Base-by-base conservation (phyloP, 2,113 vertebrate species). In the Varanus salvator region DNA sequence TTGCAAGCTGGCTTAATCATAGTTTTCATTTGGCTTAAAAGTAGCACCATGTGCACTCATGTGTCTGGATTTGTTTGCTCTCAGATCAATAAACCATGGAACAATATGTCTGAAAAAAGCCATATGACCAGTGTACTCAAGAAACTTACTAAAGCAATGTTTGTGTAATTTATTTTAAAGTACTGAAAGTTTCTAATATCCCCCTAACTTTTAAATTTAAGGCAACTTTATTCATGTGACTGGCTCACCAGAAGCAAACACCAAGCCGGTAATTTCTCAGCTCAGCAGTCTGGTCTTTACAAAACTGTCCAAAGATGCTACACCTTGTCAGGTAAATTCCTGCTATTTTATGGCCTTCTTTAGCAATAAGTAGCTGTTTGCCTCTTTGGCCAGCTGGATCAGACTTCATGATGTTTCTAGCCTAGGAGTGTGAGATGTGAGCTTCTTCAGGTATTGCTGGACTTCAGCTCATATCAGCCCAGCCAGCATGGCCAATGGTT, bases 281-380 rank as follows among this genome's bases (percentile, higher is more conserved):
- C 93, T 98, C 74, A 93, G 86, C 84, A 97, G 97, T 69, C 97
- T 96, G 84, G n/a, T 96, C 76, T 92, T 97, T 90, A 90, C 72
- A 64, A 95, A 90, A 38, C 17, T 50, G 3, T 34, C 80, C 44
- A 80, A 44, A 29, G 87, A 52, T 2, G 87, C 90, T 87, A 29
- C 89, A 38, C 91, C 87, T 71, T 98, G 97, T 90, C 96, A 97
- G 96, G 97, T 98, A 97, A 91, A 1, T 27, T 34, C 23, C 72
- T 86, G 48, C 8, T 92, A 11, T 38, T 85, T 34, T 57, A 60
- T 75, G 90, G 38, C 48, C 6, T 4, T 44, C 5, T 0, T 3
- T 2, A 71, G 25, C 57, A 31, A 15, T 72, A 87, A 87, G 3
- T 29, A 44, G 0, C 8, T 89, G 17, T 52, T 38, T 69, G 8